A percentile compares a stretch with the other conserved stretches of the same genome.
Conservation (phyloP, 2,113 vertebrate species). For the Petromus typicus region DNA sequence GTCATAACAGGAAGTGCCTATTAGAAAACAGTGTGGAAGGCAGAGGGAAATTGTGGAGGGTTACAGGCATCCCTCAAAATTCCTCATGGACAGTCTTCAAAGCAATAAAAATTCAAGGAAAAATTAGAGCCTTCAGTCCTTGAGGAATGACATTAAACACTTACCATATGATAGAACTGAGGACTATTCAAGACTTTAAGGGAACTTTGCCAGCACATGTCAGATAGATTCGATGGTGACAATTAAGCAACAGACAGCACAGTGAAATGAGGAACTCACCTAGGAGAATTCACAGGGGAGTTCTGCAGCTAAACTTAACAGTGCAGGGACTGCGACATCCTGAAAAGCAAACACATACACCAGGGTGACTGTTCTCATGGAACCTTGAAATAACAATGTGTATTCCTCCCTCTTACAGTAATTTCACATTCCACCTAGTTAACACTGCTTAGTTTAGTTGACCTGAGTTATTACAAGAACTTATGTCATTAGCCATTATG, state of each 20-base stretch:
- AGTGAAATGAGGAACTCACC: neutral
- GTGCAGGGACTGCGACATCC: neutral
- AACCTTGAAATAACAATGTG: neutral
- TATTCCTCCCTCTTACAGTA: neutral
- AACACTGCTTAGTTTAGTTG: neutral
- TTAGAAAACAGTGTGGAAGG: neutral
- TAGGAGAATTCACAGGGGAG: neutral
- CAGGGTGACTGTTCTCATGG: neutral
- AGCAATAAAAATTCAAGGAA: slow-evolving; percentile 17
- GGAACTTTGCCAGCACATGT: neutral
- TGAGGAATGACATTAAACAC: neutral
- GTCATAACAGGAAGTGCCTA: neutral
- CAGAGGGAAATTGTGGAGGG: neutral
- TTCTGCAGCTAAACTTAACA: neutral
- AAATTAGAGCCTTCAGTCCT: neutral
- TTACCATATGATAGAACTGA: neutral
- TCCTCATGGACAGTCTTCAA: neutral
- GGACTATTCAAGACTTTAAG: slow-evolving; percentile 13
- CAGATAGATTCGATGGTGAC: neutral
- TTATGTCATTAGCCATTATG: slow-evolving; percentile 64
- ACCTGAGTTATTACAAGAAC: neutral
- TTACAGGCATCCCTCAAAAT: neutral
- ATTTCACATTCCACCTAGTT: slow-evolving; percentile 27
- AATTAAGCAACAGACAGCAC: neutral
- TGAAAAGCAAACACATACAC: neutral